Percentiles rank a stretch among this genome's conserved stretches.
Conservation (phyloP, 2,113 vertebrate species). For the Amphiprion ocellaris region DNA sequence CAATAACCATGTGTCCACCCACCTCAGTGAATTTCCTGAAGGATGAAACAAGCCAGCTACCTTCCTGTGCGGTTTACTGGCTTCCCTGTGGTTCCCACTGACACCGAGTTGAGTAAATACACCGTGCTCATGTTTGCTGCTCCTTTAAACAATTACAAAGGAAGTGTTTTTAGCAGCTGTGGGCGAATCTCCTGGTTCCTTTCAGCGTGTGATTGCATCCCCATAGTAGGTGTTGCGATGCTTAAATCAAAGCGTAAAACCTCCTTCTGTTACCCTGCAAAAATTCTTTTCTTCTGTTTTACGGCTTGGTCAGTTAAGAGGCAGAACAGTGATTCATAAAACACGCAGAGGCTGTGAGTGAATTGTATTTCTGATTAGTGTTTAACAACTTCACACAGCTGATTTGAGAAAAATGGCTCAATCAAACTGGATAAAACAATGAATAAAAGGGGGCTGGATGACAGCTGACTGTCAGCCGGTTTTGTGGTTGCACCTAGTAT, state of each 20-base stretch:
- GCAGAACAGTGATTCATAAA: slow-evolving; percentile 30
- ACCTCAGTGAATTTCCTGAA: slow-evolving; percentile 11
- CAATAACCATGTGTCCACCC: slow-evolving; percentile 21
- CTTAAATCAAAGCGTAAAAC: slow-evolving; percentile 8
- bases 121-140: slow-evolving; percentile 1
- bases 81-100: slow-evolving; percentile 18
- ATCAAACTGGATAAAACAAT: slow-evolving; percentile 6
- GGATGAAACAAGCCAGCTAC: slow-evolving; percentile 8
- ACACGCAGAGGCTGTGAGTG: background rate
- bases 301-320: slow-evolving; percentile 9
- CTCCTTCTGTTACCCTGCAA: slow-evolving; percentile 2
- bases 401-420: background rate
- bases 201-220: slow-evolving; percentile 9
- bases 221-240: slow-evolving; percentile 17
- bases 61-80: slow-evolving; percentile 30
- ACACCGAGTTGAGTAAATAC: slow-evolving; percentile 32
- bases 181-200: slow-evolving; percentile 35
- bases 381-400: slow-evolving; percentile 25
- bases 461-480: background rate
- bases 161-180: slow-evolving; percentile 57
- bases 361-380: background rate
- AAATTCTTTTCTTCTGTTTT: background rate
- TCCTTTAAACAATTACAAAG: slow-evolving; percentile 47
- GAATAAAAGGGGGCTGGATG: slow-evolving; percentile 6
- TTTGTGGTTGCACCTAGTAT: background rate